Conservation (phyloP, 1,140 invertebrate genomes). For the Pristionchus pacificus region DNA sequence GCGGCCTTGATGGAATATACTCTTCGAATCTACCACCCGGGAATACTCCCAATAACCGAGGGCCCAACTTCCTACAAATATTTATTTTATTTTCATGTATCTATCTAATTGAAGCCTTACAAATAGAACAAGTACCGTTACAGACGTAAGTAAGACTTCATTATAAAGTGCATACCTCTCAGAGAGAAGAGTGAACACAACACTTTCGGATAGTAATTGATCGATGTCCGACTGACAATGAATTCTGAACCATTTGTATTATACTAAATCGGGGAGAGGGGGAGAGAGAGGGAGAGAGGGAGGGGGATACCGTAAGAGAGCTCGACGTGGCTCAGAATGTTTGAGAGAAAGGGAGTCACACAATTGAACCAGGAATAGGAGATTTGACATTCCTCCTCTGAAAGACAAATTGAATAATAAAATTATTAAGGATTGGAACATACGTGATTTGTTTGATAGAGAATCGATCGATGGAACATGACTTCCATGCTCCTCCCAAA, state of each 20-base stretch:
- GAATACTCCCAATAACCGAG: conserved; percentile 88
- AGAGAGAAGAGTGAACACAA: conserved; percentile 58
- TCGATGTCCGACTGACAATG: conserved; percentile 37
- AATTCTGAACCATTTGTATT: conserved; percentile 10
- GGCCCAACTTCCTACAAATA: conserved; percentile 81
- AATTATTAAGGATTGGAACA: conserved; percentile 11
- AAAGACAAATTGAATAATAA: conserved; percentile 12
- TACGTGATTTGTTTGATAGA: conserved; percentile 30
- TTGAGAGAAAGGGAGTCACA: conserved; percentile 1
- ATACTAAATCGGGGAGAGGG: neutral
- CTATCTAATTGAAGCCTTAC: too few relatives aligned
- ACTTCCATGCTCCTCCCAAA: conserved; percentile 33
- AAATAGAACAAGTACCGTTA: too few relatives aligned
- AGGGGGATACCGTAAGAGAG: conserved; percentile 16
- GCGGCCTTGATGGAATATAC: conserved; percentile 70
- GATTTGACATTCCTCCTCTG: conserved; percentile 43
- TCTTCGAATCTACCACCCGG: conserved; percentile 90
- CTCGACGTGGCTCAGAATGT: conserved; percentile 23
- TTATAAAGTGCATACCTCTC: too few relatives aligned
- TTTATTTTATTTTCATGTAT: too few relatives aligned
- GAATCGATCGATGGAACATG: conserved; percentile 27
- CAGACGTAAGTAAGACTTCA: too few relatives aligned
- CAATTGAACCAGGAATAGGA: conserved; percentile 35
- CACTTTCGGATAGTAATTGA: conserved; percentile 41
- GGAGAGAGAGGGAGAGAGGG: neutral